A percentile compares a stretch with the other conserved stretches of the same genome.
phyloP scores from a whole-genome alignment of 2,888 invertebrate genomes.

The Calephelis perditalis region DNA sequence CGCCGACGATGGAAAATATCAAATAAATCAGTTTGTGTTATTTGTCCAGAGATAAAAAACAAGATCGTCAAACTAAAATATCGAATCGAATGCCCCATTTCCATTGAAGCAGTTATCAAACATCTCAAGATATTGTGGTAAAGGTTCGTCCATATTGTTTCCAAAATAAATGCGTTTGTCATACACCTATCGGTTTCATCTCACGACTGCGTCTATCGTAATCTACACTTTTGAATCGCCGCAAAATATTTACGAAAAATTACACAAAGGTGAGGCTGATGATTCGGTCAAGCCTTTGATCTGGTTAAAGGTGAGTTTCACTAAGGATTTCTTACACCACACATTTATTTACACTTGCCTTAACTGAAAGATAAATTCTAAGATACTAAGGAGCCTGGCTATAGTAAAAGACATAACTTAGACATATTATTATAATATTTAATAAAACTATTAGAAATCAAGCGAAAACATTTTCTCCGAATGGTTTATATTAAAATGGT shows the following conservation, averaged over 20 bases:
- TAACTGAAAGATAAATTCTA: too few relatives aligned
- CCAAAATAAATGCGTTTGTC: conserved; percentile 47
- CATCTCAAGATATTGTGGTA: conserved; percentile 22
- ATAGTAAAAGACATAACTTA: too few relatives aligned
- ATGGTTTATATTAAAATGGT: too few relatives aligned
- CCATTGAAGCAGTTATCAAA: conserved; percentile 24
- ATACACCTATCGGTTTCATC: conserved; percentile 44
- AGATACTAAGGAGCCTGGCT: too few relatives aligned
- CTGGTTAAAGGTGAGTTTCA: conserved; percentile 42
- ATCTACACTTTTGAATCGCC: conserved; percentile 38
- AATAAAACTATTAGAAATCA: too few relatives aligned
- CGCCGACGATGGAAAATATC: too few relatives aligned
- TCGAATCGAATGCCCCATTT: conserved; percentile 12
- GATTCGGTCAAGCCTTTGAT: conserved; percentile 51
- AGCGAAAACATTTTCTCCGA: too few relatives aligned
- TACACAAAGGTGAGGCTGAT: conserved; percentile 40
- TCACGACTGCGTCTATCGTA: conserved; percentile 43
- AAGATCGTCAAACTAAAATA: conserved; percentile 17
- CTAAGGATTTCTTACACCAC: conserved; percentile 20
- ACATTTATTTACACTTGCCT: too few relatives aligned
- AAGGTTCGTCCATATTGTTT: conserved; percentile 40
- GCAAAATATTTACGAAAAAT: conserved; percentile 68
- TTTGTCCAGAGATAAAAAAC: neutral
- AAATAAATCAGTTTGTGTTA: too few relatives aligned
- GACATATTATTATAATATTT: too few relatives aligned